Evolutionary conservation across 2,113 vertebrate genomes (phyloP).

Genomic region (Copsychus sechellarum): DNA sequence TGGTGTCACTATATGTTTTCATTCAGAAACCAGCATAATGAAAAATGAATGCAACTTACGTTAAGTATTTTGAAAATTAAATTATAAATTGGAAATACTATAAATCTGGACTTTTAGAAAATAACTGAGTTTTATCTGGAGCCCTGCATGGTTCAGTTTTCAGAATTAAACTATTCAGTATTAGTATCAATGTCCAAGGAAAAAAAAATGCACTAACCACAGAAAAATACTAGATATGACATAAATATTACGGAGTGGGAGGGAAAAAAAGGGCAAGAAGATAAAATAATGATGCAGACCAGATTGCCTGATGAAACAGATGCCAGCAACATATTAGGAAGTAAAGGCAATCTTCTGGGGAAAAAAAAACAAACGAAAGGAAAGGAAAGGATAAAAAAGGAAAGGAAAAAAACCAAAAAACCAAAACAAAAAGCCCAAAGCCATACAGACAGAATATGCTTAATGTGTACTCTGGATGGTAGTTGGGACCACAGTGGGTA

Average conservation of each 20-base stretch:
- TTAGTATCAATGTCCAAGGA: background rate
- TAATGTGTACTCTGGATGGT: background rate
- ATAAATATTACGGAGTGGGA: background rate
- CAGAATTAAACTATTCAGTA: background rate
- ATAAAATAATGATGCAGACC: slow-evolving; percentile 38
- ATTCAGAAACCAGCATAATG: background rate
- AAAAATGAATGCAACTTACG: background rate
- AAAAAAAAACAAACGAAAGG: background rate
- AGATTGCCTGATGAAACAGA: slow-evolving; percentile 40
- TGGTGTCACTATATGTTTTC: background rate
- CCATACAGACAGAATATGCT: background rate
- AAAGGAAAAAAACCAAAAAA: background rate
- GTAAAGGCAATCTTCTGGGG: background rate
- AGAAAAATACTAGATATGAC: background rate
- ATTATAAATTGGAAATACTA: background rate
- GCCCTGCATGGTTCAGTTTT: background rate
- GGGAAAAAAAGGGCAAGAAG: background rate
- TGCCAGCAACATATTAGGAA: slow-evolving; percentile 19
- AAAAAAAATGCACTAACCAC: background rate
- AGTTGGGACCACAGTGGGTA: background rate
- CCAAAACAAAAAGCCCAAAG: background rate
- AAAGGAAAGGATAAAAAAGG: too few species aligned
- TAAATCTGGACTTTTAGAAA: background rate
- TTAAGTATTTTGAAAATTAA: background rate
- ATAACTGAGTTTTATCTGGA: background rate